Base-by-base conservation (phyloP, 2,797 vertebrate species). In the Pyrocephalus nanus region DNA sequence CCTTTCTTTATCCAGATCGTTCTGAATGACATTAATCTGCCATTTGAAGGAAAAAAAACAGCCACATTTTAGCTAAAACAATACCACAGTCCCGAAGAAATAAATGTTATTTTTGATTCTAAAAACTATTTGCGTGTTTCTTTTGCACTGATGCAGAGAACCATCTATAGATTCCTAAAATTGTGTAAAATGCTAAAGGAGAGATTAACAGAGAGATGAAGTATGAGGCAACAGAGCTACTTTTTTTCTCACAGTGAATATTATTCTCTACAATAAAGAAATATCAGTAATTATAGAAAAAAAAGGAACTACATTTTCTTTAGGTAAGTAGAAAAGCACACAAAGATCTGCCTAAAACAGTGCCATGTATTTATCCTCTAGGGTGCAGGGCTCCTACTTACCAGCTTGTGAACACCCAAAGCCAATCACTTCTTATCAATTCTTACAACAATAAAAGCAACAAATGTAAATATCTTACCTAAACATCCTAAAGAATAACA, bases 1-100 rank as follows among this genome's bases (percentile, higher is more conserved):
- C 95, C 96, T 98, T 70, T 99, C 98, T 95, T 98, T 98, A 79
- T 99, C 98, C 70, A 98, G 97, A 87, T 99, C 98, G 36, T 58
- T 98, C 90, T 96, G 98, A 77, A 99, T 95, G 60, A 95, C 96
- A 61, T 97, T 97, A 91, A 99, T 97, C 99, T 99, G 97, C 55
- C 82, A 55, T 88, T 93, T 84, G 20, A 84, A 87, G 65, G 45
- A 61, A 12, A 60, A 79, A 74, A 43, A 43, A 9, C 12, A 84
- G 29, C 1, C 27, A 15, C 3, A 85, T 87, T 86, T 95, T 64
- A 96, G 25, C 57, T 51, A 77, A 38, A 88, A 66, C 6, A 79
- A 9, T 78, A 48, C 5, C 48, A 40, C 38, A 77, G 23, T 54
- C 70, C 26, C 58, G 11, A 19, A 38, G 19, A 21, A 79, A 48